Conservation (phyloP, 2,797 vertebrate species). For the Neostethus bicornis region DNA sequence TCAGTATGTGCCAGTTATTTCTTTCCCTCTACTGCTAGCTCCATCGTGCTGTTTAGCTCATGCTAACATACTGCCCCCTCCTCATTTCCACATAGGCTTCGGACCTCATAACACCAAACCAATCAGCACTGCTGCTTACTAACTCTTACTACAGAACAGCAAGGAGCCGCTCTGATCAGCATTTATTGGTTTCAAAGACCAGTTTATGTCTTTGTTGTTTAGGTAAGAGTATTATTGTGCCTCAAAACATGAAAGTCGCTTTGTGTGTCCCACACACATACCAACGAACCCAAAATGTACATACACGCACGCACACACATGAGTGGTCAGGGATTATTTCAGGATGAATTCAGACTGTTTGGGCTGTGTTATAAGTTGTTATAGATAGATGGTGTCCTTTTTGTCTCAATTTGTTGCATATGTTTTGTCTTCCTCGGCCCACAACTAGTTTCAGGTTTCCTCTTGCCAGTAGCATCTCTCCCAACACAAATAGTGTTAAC, state of each 20-base stretch:
- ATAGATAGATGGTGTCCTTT: slow-evolving; percentile 72
- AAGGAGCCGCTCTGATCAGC: slow-evolving; percentile 66
- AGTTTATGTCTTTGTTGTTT: slow-evolving; percentile 66
- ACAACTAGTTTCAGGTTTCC: slow-evolving; percentile 70
- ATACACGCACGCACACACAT: slow-evolving; percentile 42
- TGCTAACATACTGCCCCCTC: slow-evolving; percentile 43
- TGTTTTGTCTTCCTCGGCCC: slow-evolving; percentile 76
- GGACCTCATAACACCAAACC: slow-evolving; percentile 74
- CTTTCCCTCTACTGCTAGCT: slow-evolving; percentile 29
- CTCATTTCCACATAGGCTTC: slow-evolving; percentile 44
- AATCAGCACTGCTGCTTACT: slow-evolving; percentile 75
- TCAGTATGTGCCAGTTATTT: slow-evolving; percentile 72
- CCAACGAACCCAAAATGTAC: slow-evolving; percentile 63
- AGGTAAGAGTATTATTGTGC: slow-evolving; percentile 77
- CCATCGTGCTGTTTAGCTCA: slow-evolving; percentile 41
- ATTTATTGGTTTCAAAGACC: slow-evolving; percentile 65
- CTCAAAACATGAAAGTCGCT: slow-evolving; percentile 76
- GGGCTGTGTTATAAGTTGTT: slow-evolving; percentile 67
- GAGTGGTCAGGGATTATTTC: slow-evolving; percentile 77
- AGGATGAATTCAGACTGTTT: slow-evolving; percentile 75
- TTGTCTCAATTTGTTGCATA: slow-evolving; percentile 71
- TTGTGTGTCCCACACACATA: slow-evolving; percentile 64
- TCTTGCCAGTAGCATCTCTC: slow-evolving; percentile 69
- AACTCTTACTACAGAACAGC: slow-evolving; percentile 70
- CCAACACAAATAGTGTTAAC: slow-evolving; percentile 67